A percentile compares a stretch with the other conserved stretches of the same genome.
phyloP scores from a whole-genome alignment of 2,888 invertebrate species.

The Drosophila flavopinicola region DNA sequence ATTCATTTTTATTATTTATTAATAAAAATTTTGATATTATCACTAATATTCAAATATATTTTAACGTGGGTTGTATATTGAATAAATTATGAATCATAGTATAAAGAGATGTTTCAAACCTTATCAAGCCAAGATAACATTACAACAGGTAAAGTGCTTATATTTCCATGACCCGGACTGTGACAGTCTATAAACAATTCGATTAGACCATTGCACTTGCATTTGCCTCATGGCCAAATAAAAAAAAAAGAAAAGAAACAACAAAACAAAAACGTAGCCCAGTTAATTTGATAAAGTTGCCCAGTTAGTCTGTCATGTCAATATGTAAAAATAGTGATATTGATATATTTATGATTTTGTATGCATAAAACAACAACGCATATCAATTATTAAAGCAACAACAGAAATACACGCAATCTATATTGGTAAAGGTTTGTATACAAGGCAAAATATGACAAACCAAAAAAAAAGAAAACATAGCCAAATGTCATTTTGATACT shows the following conservation, averaged over 20 bases:
- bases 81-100: background rate
- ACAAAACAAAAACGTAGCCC: constrained; percentile 7
- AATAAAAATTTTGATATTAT: too few relatives aligned
- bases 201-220: constrained; percentile 8
- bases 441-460: constrained; percentile 20
- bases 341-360: constrained; percentile 44
- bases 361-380: constrained; percentile 45
- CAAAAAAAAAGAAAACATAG: constrained; percentile 14
- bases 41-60: too few relatives aligned
- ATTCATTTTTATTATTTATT: background rate
- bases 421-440: constrained; percentile 59
- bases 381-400: constrained; percentile 31
- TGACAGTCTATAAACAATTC: constrained; percentile 13
- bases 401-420: constrained; percentile 26
- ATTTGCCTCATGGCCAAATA: constrained; percentile 8
- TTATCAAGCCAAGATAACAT: background rate
- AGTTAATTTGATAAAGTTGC: constrained; percentile 41
- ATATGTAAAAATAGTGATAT: constrained; percentile 26
- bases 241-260: background rate
- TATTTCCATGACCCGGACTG: constrained; percentile 30
- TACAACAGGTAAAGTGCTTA: background rate
- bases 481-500: constrained; percentile 67
- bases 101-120: background rate
- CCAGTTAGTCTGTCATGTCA: constrained; percentile 14
- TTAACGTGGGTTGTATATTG: background rate